These are phyloP conservation scores for Dendrolimus kikuchii DNA, from an alignment of 1,140 invertebrate species.

Conservation along the genomic window DNA sequence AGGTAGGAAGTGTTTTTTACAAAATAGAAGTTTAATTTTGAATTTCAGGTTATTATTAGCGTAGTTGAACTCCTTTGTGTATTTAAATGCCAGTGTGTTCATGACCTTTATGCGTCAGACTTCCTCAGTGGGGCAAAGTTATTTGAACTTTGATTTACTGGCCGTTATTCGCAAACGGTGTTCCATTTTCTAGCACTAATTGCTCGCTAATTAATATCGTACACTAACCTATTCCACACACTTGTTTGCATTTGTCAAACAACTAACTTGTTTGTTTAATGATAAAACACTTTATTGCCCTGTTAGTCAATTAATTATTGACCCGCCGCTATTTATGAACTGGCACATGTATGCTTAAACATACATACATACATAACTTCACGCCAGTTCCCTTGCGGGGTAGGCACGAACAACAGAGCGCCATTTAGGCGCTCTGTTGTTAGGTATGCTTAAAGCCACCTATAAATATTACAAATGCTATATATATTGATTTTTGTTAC, in stretches of 20 bases:
- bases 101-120: constrained; percentile 51
- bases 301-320: not conserved
- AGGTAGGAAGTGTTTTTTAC: constrained; percentile 31
- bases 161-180: constrained; percentile 21
- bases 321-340: no score
- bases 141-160: constrained; percentile 35
- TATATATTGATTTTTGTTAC: no score
- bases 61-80: constrained; percentile 18
- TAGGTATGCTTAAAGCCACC: no score
- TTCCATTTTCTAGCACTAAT: constrained; percentile 25
- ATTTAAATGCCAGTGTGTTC: constrained; percentile 22
- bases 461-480: no score
- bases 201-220: constrained; percentile 16
- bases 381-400: no score
- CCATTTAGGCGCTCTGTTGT: no score
- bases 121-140: constrained; percentile 46
- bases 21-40: constrained; percentile 1
- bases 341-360: no score
- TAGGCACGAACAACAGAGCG: no score
- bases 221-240: constrained; percentile 9
- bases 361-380: no score
- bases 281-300: not conserved
- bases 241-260: not conserved
- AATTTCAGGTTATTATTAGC: constrained; percentile 1
- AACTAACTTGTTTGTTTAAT: no score